phyloP scores from a whole-genome alignment of 2,888 invertebrate genomes.

The Pyralis farinalis region DNA sequence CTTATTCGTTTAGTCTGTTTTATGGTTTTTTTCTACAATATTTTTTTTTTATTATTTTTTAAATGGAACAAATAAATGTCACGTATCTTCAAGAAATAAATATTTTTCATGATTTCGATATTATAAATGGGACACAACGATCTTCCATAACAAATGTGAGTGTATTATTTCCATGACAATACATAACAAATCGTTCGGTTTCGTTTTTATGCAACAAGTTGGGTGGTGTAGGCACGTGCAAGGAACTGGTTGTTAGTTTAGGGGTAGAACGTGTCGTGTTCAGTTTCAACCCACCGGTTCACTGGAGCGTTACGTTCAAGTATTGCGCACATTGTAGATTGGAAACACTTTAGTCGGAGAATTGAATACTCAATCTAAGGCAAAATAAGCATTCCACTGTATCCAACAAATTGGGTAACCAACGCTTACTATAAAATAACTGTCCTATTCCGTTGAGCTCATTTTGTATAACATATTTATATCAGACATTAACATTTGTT shows the following conservation, averaged over 20 bases:
- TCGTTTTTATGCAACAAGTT: slow-evolving; percentile 33
- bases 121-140: not conserved
- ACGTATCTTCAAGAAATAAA: not conserved
- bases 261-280: slow-evolving; percentile 13
- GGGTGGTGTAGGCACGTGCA: slow-evolving; percentile 33
- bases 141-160: slow-evolving; percentile 6
- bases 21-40: not conserved
- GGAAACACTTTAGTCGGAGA: not conserved
- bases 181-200: slow-evolving; percentile 24
- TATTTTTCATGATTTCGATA: not conserved
- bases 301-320: slow-evolving; percentile 8
- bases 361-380: not conserved
- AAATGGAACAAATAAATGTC: not conserved
- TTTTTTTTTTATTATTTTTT: not conserved
- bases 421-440: no score
- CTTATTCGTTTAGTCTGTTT: slow-evolving; percentile 4
- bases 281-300: slow-evolving; percentile 11
- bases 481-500: no score
- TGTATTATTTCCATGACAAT: slow-evolving; percentile 42
- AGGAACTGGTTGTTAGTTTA: slow-evolving; percentile 11
- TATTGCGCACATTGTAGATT: slow-evolving; percentile 1
- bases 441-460: no score
- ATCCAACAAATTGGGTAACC: no score
- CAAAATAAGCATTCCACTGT: no score
- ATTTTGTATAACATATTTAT: no score